A percentile compares a stretch with the other conserved stretches of the same genome.
These are phyloP conservation scores for Clarias gariepinus DNA, from an alignment of 2,113 vertebrate genomes.

Conservation along the genomic window DNA sequence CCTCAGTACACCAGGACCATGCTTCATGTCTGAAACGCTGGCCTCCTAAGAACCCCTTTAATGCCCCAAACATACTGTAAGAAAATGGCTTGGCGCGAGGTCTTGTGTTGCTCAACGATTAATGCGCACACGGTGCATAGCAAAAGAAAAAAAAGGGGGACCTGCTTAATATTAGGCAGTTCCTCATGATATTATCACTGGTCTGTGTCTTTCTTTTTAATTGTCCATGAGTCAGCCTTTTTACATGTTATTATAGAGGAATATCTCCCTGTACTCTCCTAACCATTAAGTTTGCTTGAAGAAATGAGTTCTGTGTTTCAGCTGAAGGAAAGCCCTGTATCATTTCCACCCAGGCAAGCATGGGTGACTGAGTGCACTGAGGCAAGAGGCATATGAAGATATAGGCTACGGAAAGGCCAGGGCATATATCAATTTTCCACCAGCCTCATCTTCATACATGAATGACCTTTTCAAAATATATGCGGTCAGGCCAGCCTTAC, in stretches of 20 bases:
- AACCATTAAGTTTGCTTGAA: neutral
- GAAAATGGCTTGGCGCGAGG: too few species aligned
- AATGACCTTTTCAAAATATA: constrained; percentile 37
- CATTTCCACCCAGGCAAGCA: neutral
- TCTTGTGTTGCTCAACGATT: too few species aligned
- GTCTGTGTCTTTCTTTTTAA: neutral
- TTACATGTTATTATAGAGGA: neutral
- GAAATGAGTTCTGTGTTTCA: constrained; percentile 15
- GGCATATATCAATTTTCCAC: constrained; percentile 27
- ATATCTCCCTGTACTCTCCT: neutral
- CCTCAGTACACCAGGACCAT: too few species aligned
- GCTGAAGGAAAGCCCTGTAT: neutral
- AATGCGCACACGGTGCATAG: too few species aligned
- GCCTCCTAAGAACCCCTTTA: too few species aligned
- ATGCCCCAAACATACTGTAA: neutral
- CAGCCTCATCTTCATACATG: constrained; percentile 33
- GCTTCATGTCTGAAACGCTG: too few species aligned
- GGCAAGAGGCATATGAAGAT: constrained; percentile 33
- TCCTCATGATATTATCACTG: too few species aligned
- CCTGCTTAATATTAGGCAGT: too few species aligned
- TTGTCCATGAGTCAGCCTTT: neutral
- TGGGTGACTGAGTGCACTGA: constrained; percentile 15
- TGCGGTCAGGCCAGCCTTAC: neutral
- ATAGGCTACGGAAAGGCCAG: constrained; percentile 29
- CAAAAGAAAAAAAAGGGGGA: too few species aligned